Conservation (phyloP, 64 coral and sea anemone genomes). For the Trachythela sp. region DNA sequence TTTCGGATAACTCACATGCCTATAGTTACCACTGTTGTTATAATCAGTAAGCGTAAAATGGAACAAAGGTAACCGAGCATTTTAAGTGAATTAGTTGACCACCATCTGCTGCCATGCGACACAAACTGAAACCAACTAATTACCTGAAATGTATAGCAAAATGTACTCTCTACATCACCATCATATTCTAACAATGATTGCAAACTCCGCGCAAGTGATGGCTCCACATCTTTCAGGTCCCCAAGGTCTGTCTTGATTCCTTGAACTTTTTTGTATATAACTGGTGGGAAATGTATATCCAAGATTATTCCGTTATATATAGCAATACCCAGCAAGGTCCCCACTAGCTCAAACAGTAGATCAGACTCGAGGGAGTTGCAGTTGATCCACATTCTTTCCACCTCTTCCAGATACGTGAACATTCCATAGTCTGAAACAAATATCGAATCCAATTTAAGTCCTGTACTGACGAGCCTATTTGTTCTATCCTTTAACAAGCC, state of each 20-base stretch:
- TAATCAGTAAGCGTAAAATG: no score
- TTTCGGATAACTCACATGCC: no score
- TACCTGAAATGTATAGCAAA: constrained; percentile 94
- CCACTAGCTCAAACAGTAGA: constrained; percentile 82
- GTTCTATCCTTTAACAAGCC: no score
- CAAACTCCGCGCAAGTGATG: constrained; percentile 73
- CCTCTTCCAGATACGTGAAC: constrained; percentile 76
- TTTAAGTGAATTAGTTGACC: no score
- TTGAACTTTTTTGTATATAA: constrained; percentile 96
- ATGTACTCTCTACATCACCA: constrained; percentile 83
- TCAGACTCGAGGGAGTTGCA: constrained; percentile 71
- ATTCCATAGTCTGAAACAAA: constrained; percentile 70
- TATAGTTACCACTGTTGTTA: neutral
- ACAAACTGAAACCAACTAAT: neutral
- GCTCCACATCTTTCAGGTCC: constrained; percentile 66
- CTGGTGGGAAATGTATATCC: constrained; percentile 83
- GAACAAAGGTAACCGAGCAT: no score
- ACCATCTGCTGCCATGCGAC: no score
- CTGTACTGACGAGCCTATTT: neutral
- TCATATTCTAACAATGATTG: constrained; percentile 60
- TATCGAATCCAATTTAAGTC: neutral
- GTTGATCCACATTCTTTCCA: constrained; percentile 73
- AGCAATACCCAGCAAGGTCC: constrained; percentile 73
- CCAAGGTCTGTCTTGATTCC: constrained; percentile 42
- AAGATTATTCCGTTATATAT: constrained; percentile 94